Conservation (phyloP, 1,140 invertebrate genomes). For the Hyles vespertilio region DNA sequence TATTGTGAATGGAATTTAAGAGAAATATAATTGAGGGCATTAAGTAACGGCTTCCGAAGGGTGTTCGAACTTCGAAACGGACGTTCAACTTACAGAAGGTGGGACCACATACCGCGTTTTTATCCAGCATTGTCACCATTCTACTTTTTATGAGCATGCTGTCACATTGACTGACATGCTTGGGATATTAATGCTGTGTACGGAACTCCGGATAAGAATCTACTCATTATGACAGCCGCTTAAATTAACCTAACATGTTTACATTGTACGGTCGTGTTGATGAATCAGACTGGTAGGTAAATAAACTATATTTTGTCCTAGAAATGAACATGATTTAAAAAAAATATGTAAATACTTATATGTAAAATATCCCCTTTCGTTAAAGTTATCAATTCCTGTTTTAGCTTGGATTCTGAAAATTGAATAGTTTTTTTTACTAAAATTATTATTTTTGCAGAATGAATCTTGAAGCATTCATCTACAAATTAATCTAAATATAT, state of each 20-base stretch:
- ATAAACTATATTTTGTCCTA: background rate
- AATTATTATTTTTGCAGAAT: too few relatives aligned
- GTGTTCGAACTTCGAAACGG: conserved; percentile 31
- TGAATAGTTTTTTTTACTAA: too few relatives aligned
- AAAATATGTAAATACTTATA: too few relatives aligned
- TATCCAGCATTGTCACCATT: conserved; percentile 33
- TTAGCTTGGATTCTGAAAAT: too few relatives aligned
- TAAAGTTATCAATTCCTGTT: too few relatives aligned
- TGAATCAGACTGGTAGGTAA: too few relatives aligned
- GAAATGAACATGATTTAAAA: too few relatives aligned
- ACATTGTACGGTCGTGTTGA: conserved; percentile 14
- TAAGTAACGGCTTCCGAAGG: conserved; percentile 34
- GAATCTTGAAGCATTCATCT: too few relatives aligned
- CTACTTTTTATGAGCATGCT: conserved; percentile 43
- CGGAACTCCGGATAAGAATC: too few relatives aligned
- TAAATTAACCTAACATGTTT: conserved; percentile 6
- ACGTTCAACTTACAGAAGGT: conserved; percentile 40
- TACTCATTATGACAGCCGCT: too few relatives aligned
- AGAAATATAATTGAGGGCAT: conserved; percentile 13
- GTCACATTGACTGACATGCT: conserved; percentile 28
- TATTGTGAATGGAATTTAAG: background rate
- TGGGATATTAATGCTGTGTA: conserved; percentile 20
- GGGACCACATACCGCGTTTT: conserved; percentile 28
- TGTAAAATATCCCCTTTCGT: too few relatives aligned
- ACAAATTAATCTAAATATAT: too few relatives aligned